phyloP scores from a whole-genome alignment of 2,113 vertebrate species.

The Empidonax alnorum region DNA sequence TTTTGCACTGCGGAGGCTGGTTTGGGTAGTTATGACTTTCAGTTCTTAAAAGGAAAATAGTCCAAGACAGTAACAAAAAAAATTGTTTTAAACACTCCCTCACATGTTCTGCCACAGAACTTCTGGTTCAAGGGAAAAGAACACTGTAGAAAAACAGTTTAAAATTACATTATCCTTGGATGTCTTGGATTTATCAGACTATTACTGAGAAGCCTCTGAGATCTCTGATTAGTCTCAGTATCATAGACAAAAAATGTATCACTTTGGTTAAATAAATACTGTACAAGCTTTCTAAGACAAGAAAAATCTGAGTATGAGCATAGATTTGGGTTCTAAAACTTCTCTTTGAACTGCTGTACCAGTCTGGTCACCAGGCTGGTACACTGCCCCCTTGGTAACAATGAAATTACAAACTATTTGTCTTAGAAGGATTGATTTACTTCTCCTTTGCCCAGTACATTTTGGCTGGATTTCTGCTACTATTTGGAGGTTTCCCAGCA shows the following conservation, averaged over 20 bases:
- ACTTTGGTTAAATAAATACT: constrained; percentile 27
- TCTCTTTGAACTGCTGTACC: not conserved
- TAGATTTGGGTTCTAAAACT: not conserved
- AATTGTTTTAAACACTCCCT: constrained; percentile 21
- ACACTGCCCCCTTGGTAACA: constrained; percentile 8
- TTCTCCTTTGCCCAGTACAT: constrained; percentile 31
- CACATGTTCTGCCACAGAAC: constrained; percentile 43
- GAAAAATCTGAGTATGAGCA: not conserved
- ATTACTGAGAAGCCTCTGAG: constrained; percentile 1
- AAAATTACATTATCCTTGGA: constrained; percentile 55
- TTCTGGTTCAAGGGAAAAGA: constrained; percentile 26
- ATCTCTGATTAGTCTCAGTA: constrained; percentile 30
- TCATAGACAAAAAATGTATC: not conserved
- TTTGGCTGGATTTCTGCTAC: constrained; percentile 59
- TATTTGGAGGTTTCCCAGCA: constrained; percentile 63
- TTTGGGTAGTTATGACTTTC: not conserved
- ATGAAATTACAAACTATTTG: constrained; percentile 47
- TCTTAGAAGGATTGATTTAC: constrained; percentile 42
- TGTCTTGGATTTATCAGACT: constrained; percentile 45
- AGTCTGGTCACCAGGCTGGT: constrained; percentile 11
- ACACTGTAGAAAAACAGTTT: constrained; percentile 53
- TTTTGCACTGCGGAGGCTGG: not conserved
- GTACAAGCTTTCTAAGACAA: not conserved
- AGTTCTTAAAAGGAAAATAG: constrained; percentile 20
- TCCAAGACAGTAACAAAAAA: constrained; percentile 34